Evolutionary conservation across 1,140 invertebrate genomes (phyloP).

Genomic region (Drosophila neocordata): DNA sequence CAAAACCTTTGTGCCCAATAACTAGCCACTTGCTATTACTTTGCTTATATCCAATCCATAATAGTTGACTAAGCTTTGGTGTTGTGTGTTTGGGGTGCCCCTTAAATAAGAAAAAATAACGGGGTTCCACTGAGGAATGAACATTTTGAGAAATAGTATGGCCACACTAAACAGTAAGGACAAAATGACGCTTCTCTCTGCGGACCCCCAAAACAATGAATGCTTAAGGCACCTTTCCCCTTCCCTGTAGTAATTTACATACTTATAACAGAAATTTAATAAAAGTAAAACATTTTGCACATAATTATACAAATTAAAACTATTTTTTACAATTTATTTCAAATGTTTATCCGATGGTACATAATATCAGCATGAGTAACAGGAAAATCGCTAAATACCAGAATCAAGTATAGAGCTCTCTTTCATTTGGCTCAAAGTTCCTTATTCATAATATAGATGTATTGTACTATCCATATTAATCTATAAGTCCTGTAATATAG

Average conservation of each 20-base stretch:
- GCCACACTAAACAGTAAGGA: constrained; percentile 11
- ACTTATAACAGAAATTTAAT: constrained; percentile 5
- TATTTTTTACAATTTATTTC: too few species aligned
- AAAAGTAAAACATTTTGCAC: constrained; percentile 12
- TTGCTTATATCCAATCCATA: constrained; percentile 1
- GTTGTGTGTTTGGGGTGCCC: constrained; percentile 26
- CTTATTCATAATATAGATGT: too few species aligned
- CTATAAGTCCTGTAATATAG: too few species aligned
- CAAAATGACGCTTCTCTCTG: constrained; percentile 76
- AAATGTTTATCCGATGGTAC: too few species aligned
- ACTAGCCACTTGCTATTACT: constrained; percentile 32
- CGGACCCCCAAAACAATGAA: constrained; percentile 42
- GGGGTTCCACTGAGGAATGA: constrained; percentile 75
- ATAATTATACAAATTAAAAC: background rate
- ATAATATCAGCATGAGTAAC: too few species aligned
- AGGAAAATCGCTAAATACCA: too few species aligned
- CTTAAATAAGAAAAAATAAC: background rate
- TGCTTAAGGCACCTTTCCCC: background rate
- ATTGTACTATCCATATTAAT: too few species aligned
- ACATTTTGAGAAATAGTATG: constrained; percentile 47
- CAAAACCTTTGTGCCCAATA: constrained; percentile 70
- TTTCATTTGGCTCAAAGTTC: too few species aligned
- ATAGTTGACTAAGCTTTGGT: constrained; percentile 39
- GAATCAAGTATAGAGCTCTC: too few species aligned
- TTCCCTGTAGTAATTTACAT: constrained; percentile 31